phyloP scores from a whole-genome alignment of 2,113 vertebrate genomes.

The Budorcas taxicolor region DNA sequence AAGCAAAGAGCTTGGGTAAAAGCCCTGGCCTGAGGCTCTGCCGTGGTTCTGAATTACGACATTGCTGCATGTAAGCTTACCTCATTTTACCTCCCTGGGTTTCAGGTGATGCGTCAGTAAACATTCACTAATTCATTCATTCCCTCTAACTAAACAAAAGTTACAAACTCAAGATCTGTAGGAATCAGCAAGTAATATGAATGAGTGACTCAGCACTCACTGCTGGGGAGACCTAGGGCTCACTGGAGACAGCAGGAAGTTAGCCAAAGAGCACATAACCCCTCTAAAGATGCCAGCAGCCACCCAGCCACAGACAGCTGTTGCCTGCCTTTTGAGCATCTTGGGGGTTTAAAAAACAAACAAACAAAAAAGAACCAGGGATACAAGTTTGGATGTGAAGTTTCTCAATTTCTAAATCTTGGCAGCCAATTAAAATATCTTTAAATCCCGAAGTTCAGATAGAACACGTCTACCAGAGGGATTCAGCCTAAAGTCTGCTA shows the following conservation, averaged over 20 bases:
- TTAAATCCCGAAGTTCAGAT: background rate
- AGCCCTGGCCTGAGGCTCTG: background rate
- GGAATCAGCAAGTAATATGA: background rate
- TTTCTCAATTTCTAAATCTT: background rate
- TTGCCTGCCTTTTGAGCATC: background rate
- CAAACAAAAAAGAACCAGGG: background rate
- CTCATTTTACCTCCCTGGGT: background rate
- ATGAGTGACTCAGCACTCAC: background rate
- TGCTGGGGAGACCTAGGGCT: background rate
- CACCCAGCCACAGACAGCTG: background rate
- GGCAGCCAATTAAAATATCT: background rate
- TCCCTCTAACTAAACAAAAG: background rate
- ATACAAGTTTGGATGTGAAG: background rate
- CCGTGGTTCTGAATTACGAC: background rate
- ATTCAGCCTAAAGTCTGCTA: background rate
- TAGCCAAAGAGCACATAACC: background rate
- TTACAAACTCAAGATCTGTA: background rate
- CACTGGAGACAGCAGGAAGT: background rate
- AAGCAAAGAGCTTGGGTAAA: background rate
- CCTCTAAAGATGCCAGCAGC: background rate
- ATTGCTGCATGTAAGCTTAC: background rate
- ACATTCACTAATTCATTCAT: background rate
- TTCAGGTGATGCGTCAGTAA: background rate
- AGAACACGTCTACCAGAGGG: background rate
- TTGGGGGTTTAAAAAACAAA: background rate